Evolutionary conservation across 1,140 invertebrate species (phyloP).

Genomic region (Nephotettix cincticeps): DNA sequence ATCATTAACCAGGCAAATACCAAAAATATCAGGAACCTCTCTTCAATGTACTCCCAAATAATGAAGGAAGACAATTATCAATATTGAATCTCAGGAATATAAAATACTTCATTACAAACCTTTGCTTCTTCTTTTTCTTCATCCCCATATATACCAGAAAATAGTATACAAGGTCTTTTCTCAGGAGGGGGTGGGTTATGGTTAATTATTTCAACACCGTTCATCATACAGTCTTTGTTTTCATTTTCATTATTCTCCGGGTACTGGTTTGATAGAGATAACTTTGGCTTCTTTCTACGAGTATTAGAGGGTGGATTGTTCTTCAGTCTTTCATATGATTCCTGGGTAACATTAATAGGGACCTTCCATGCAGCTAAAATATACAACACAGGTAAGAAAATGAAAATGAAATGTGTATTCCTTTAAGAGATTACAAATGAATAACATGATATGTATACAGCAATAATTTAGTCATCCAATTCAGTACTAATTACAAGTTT

Average conservation of each 20-base stretch:
- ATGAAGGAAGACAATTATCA: too few species aligned
- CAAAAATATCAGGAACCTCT: too few species aligned
- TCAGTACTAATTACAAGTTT: too few species aligned
- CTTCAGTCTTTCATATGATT: conserved; percentile 78
- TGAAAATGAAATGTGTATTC: conserved; percentile 18
- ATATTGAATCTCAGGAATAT: too few species aligned
- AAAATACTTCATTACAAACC: too few species aligned
- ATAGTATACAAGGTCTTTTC: conserved; percentile 49
- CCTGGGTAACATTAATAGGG: conserved; percentile 85
- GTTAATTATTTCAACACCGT: conserved; percentile 45
- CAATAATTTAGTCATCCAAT: too few species aligned
- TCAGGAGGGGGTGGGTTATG: conserved; percentile 44
- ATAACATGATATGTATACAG: too few species aligned
- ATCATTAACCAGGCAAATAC: too few species aligned
- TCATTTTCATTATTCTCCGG: conserved; percentile 35
- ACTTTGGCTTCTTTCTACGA: conserved; percentile 56
- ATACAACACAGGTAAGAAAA: too few species aligned
- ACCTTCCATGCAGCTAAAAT: conserved; percentile 84
- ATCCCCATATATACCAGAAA: conserved; percentile 49
- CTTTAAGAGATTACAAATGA: too few species aligned
- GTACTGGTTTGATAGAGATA: conserved; percentile 36
- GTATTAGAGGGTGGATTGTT: conserved; percentile 49
- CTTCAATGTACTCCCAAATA: too few species aligned
- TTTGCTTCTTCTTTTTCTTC: conserved; percentile 43
- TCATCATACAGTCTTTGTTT: conserved; percentile 34